These are phyloP conservation scores for Macrotis lagotis DNA, from an alignment of 2,113 vertebrate species.

Conservation along the genomic window DNA sequence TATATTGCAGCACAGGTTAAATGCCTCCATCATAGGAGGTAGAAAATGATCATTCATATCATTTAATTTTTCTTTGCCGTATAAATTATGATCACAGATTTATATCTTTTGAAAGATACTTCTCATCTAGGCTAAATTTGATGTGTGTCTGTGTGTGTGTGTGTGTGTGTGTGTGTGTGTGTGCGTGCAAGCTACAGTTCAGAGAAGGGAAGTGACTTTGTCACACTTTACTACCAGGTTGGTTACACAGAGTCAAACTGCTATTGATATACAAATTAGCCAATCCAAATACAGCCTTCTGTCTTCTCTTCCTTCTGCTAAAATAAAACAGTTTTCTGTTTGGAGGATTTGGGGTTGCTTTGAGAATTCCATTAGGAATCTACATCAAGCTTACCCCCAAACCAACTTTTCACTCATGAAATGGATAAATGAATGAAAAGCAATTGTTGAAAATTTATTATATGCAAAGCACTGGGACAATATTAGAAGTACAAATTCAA, in stretches of 20 bases:
- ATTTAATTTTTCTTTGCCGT: not conserved
- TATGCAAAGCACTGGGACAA: not conserved
- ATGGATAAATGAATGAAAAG: not conserved
- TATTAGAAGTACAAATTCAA: not conserved
- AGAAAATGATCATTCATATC: not conserved
- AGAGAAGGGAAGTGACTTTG: not conserved
- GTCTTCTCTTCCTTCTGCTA: not conserved
- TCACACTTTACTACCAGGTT: not conserved
- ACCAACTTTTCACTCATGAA: not conserved
- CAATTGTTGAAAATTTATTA: not conserved
- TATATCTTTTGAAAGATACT: not conserved
- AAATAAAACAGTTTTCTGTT: not conserved
- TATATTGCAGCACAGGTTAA: not conserved
- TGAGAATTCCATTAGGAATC: not conserved
- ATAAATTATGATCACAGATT: not conserved
- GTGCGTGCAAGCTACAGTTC: not conserved
- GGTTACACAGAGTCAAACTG: not conserved
- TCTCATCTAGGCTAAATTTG: not conserved
- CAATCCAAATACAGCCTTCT: not conserved
- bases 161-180: no score
- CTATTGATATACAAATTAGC: not conserved
- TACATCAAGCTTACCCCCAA: not conserved
- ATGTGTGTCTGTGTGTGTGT: no score
- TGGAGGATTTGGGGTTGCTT: not conserved
- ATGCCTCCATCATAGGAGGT: not conserved